A percentile compares a stretch with the other conserved stretches of the same genome.
These are phyloP conservation scores for Pterocles gutturalis DNA, from an alignment of 2,113 vertebrate species.

Conservation along the genomic window DNA sequence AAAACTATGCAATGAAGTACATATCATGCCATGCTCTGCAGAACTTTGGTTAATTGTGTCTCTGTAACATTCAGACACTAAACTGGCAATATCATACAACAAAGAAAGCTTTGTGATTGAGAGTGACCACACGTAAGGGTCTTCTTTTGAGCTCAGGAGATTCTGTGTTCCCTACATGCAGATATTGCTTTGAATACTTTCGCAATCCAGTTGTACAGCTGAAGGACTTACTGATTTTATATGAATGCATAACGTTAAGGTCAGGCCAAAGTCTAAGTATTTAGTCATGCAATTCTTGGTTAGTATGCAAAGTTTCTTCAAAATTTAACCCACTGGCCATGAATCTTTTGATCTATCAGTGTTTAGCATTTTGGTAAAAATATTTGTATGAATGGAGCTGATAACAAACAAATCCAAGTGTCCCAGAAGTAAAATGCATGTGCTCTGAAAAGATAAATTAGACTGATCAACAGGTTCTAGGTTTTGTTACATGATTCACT, in stretches of 20 bases:
- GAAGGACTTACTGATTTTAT: neutral
- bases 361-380: neutral
- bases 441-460: neutral
- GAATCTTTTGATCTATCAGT: neutral
- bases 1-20: neutral
- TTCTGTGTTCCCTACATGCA: neutral
- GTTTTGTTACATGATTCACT: neutral
- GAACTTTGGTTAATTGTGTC: neutral
- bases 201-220: neutral
- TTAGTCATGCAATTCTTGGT: neutral
- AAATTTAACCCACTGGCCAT: neutral
- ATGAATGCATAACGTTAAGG: neutral
- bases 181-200: neutral
- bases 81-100: neutral
- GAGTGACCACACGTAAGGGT: neutral
- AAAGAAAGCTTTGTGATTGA: neutral
- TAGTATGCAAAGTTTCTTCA: neutral
- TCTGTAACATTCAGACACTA: neutral
- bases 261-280: neutral
- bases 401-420: neutral
- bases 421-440: neutral
- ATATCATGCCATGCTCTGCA: neutral
- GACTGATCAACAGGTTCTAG: neutral
- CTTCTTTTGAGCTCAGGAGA: neutral
- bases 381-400: neutral